Evolutionary conservation across 2,888 invertebrate genomes (phyloP), one percentile per base, ranked within the genome.

Genomic region (Ornithoptera alexandrae): DNA sequence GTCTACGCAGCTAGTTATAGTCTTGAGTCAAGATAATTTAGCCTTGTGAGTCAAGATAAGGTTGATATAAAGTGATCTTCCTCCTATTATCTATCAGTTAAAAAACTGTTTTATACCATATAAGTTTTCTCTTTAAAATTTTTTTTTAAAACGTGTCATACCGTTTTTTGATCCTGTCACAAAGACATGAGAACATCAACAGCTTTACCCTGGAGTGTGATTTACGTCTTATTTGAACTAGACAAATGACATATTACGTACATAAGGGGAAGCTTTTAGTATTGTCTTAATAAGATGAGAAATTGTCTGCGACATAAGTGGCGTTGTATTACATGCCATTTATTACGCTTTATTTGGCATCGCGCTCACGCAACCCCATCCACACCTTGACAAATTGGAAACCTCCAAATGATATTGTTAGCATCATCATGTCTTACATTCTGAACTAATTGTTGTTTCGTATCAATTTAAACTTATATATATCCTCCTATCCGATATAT

Each of bases 311-410:
- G 17, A 61, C 65, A 50, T 59, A 66, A 66, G 58, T 57, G 62
- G 22, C n/a, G 56, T 20, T 66, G 58, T 58, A 22, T 70, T 59
- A 53, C 62, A 53, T 18, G 36, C 30, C 66, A 66, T 70, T 69
- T 70, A 53, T 66, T 18, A 70, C 58, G 59, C 66, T 62, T 70
- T 66, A 70, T 70, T 66, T 22, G 30, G 36, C 22, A 59, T 53
- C 50, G 66, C 58, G 59, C 62, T 8, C 46, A 59, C 66, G 50
- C 50, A 22, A 63, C 58, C 66, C 42, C 42, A 36, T 62, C 62
- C 39, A 53, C 62, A 50, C 22, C 20, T 69, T 62, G 39, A 57
- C 58, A 59, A 39, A 59, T 66, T 66, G 58, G 5, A n/a, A 65
- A 57, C 62, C 30, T 69, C 50, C 50, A 50, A 18, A 50, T 17